Base-by-base conservation (phyloP, 2,797 vertebrate genomes). In the Enteromius anoplus region DNA sequence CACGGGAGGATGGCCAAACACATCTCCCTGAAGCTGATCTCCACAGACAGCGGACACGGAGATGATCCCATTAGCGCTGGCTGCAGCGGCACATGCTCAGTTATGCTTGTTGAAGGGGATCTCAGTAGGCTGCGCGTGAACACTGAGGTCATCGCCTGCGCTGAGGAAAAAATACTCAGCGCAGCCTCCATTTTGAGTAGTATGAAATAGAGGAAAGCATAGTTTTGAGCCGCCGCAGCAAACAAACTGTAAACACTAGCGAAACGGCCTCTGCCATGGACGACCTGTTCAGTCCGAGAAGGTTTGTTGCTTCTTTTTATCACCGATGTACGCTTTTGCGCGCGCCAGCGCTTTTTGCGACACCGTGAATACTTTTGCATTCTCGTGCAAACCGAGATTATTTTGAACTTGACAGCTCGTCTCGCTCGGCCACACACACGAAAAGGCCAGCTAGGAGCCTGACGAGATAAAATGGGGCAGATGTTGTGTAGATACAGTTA, bases 111-210 rank as follows among this genome's bases (percentile, higher is more conserved):
- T 93, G 90, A 94, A 96, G 95, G 93, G 94, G 94, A 95, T 96
- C 94, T 97, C 96, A 95, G 93, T 95, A 96, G 95, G 95, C 95
- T 96, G 94, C 94, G 94, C 95, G 96, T 95, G 95, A 95, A 94
- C 96, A 96, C 96, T 97, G 96, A 98, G 97, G 97, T 98, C 98
- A 98, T 90, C 95, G 96, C 96, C 95, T 95, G 90, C 94, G 95
- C 96, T 95, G 94, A 83, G 93, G 95, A 94, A 93, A 88, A 91
- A 91, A 95, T 93, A 95, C 88, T 87, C 87, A 34, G 82, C 95
- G 96, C 94, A 95, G 97, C 97, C 98, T 98, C 98, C 98, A 99
- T 99, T 98, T 99, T 99, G 98, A 97, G 96, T 92, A 94, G 95
- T 94, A 93, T 93, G 96, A 96, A 97, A 94, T 93, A 92, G 94